Percentiles rank a stretch among this genome's conserved stretches.
Conservation (phyloP, 2,797 vertebrate genomes). For the Erithacus rubecula region DNA sequence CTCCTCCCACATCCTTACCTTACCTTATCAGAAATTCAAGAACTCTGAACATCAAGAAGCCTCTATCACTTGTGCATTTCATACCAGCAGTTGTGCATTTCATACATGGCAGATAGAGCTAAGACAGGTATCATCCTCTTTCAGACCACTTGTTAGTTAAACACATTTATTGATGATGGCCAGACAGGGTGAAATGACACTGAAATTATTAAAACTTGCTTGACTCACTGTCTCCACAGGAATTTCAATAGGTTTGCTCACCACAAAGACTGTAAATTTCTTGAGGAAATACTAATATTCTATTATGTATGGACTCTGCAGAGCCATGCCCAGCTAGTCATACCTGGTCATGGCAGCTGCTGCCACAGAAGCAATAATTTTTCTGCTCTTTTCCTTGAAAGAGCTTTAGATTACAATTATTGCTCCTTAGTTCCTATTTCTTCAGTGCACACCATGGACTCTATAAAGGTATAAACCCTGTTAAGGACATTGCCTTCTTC, state of each 20-base stretch:
- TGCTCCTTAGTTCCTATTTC: not conserved
- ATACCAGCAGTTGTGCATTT: not conserved
- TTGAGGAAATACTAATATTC: not conserved
- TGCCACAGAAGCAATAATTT: not conserved
- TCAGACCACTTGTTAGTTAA: not conserved
- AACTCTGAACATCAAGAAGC: not conserved
- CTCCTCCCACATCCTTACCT: not conserved
- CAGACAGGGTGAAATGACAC: not conserved
- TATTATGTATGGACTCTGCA: accelerated
- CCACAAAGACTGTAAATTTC: not conserved
- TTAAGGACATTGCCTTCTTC: not conserved
- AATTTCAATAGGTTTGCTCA: not conserved
- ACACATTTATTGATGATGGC: not conserved
- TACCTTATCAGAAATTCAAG: not conserved
- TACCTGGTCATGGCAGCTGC: not conserved
- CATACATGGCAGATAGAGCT: not conserved
- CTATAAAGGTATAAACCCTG: not conserved
- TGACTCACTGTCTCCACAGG: not conserved
- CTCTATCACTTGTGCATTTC: not conserved
- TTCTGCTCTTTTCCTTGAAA: not conserved
- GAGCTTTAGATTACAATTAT: not conserved
- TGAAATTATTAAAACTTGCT: not conserved
- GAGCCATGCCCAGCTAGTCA: not conserved
- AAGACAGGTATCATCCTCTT: not conserved
- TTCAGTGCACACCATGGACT: not conserved